Base-by-base conservation (phyloP, 2,113 vertebrate species). In the Laterallus jamaicensis region DNA sequence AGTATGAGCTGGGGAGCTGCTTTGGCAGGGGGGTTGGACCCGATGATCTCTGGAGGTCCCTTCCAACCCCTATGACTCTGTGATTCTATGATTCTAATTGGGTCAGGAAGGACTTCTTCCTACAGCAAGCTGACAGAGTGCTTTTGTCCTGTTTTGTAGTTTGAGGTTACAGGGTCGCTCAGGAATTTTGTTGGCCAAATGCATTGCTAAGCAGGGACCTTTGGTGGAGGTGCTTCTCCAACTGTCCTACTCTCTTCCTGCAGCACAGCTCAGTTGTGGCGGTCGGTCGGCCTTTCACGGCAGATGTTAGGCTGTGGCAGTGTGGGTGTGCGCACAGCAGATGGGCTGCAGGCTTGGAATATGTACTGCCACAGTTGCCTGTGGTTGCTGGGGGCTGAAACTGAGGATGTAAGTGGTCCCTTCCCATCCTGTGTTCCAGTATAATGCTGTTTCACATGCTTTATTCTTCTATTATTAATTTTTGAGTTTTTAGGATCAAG, bases 401-500 rank as follows among this genome's bases (percentile, higher is more conserved):
- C 16, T 17, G 56, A 52, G 74, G 52, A 22, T 13, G 1, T 22
- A 67, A 88, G 56, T 12, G 19, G n/a, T 63, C 47, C 52, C 35
- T 87, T 84, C 49, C 52, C 60, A 44, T 64, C n/a, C 64, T 59
- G 15, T 50, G 14, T 91, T 84, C 47, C 64, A 67, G 4, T 50
- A 55, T 74, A 83, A 68, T 2, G 5, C 66, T 67, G 40, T 86
- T 94, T 81, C 60, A 63, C 39, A 19, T 78, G 56, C 81, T 81
- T 74, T 79, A 63, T 91, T 86, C 62, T 86, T 82, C 77, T 42
- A 40, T 42, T 63, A 64, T 42, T 78, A 20, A 87, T 79, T 86
- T 66, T 58, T 93, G 63, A 70, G 55, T 9, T 79, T 96, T 86
- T 83, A 86, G 60, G 83, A 86, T 83, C 92, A 92, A 92, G 60